phyloP scores from a whole-genome alignment of 2,888 invertebrate species.

The Molanna angustata region DNA sequence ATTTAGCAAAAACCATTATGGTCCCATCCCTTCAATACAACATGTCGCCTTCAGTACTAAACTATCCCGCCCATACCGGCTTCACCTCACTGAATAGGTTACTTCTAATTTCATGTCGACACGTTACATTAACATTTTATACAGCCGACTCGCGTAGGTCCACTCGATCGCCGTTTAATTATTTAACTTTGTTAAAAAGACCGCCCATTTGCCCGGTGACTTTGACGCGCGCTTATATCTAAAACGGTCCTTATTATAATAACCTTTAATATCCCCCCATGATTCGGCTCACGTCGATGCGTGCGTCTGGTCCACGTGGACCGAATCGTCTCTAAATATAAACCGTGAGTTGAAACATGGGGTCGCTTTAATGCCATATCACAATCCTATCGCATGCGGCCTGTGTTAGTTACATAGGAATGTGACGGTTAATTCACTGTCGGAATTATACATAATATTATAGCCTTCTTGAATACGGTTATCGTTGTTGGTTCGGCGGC shows the following conservation, averaged over 20 bases:
- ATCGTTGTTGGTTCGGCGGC: slow-evolving; percentile 12
- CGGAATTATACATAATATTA: no score
- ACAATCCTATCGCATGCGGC: slow-evolving; percentile 18
- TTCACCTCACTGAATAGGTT: not conserved
- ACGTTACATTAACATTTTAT: not conserved
- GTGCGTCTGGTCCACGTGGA: slow-evolving; percentile 21
- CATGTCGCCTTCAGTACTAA: not conserved
- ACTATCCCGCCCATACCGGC: not conserved
- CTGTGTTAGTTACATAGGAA: slow-evolving; percentile 19
- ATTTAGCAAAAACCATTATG: slow-evolving; percentile 20
- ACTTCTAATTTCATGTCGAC: not conserved
- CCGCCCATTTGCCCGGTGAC: no score
- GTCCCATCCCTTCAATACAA: not conserved
- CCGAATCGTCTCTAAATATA: slow-evolving; percentile 16
- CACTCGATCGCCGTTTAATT: not conserved
- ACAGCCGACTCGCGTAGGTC: not conserved
- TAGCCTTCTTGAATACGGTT: slow-evolving; percentile 12
- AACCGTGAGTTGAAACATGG: slow-evolving; percentile 16
- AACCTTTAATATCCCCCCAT: not conserved
- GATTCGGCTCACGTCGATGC: not conserved
- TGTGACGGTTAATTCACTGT: slow-evolving; percentile 15
- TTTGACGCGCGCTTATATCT: no score
- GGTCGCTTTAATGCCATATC: slow-evolving; percentile 24
- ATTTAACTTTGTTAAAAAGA: no score
- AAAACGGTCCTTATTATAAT: not conserved